These are phyloP conservation scores for Apocrypta bakeri DNA, from an alignment of 1,140 invertebrate genomes.

Conservation along the genomic window DNA sequence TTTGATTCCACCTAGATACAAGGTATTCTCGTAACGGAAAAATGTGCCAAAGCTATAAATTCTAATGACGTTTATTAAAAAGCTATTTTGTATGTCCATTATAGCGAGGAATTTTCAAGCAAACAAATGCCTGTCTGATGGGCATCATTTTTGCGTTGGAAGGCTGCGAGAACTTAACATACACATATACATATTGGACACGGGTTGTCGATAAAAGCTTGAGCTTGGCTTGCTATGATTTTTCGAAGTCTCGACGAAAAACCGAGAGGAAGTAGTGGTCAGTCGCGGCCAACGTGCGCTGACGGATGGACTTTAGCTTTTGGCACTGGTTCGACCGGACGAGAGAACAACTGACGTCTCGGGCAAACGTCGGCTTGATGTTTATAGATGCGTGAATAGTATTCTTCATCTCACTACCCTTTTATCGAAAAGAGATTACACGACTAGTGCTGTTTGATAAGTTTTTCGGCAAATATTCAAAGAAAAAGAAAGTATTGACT, in stretches of 20 bases:
- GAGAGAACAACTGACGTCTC: constrained; percentile 41
- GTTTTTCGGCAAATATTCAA: neutral
- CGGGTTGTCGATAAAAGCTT: constrained; percentile 34
- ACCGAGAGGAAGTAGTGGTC: constrained; percentile 30
- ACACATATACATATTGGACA: neutral
- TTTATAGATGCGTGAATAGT: constrained; percentile 1
- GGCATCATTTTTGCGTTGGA: no score
- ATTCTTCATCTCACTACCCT: neutral
- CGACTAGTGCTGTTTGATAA: neutral
- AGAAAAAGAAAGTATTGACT: constrained; percentile 37
- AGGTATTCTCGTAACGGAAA: constrained; percentile 13
- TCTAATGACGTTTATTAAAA: constrained; percentile 23
- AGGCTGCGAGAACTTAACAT: no score
- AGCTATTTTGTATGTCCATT: constrained; percentile 25
- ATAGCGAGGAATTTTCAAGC: neutral
- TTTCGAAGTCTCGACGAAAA: neutral
- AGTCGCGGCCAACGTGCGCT: constrained; percentile 9
- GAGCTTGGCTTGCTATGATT: neutral
- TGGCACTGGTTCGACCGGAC: constrained; percentile 16
- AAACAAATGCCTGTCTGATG: neutral
- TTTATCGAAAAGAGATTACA: constrained; percentile 35
- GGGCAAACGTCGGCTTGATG: constrained; percentile 47
- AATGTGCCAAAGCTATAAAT: constrained; percentile 34
- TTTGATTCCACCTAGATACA: neutral
- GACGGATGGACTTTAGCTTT: constrained; percentile 39